These are phyloP conservation scores for Cydia pomonella DNA, from an alignment of 1,140 invertebrate species.

Conservation along the genomic window DNA sequence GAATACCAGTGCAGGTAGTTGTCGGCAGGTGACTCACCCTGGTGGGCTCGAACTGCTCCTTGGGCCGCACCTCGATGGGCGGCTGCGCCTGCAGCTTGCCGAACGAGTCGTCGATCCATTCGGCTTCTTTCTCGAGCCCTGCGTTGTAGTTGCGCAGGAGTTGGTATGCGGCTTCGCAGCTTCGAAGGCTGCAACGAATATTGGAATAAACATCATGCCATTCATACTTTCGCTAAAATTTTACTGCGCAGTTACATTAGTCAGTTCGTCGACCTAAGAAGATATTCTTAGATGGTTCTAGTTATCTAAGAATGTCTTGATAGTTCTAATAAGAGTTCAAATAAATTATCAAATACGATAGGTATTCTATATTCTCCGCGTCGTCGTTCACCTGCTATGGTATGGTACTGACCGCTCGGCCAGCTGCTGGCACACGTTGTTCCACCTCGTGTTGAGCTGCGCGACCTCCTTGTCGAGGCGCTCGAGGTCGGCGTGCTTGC, in stretches of 20 bases:
- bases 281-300: too few relatives aligned
- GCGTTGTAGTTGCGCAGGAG: conserved; percentile 93
- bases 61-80: conserved; percentile 86
- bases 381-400: too few relatives aligned
- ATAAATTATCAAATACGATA: too few relatives aligned
- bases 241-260: too few relatives aligned
- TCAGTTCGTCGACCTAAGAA: too few relatives aligned
- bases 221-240: too few relatives aligned
- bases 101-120: conserved; percentile 90
- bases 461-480: conserved; percentile 96
- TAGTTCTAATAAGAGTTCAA: too few relatives aligned
- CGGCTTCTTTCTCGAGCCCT: conserved; percentile 91
- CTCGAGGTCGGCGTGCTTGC: conserved; percentile 91
- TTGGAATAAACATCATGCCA: background rate
- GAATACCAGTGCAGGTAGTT: background rate
- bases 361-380: too few relatives aligned
- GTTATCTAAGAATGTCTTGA: too few relatives aligned
- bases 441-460: conserved; percentile 93
- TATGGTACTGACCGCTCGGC: conserved; percentile 87
- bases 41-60: conserved; percentile 88
- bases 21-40: conserved; percentile 83
- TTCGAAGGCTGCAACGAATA: conserved; percentile 84
- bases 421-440: conserved; percentile 93
- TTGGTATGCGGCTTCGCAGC: conserved; percentile 92
- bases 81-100: conserved; percentile 86